phyloP scores from a whole-genome alignment of 2,113 vertebrate genomes.

The Jaculus jaculus region DNA sequence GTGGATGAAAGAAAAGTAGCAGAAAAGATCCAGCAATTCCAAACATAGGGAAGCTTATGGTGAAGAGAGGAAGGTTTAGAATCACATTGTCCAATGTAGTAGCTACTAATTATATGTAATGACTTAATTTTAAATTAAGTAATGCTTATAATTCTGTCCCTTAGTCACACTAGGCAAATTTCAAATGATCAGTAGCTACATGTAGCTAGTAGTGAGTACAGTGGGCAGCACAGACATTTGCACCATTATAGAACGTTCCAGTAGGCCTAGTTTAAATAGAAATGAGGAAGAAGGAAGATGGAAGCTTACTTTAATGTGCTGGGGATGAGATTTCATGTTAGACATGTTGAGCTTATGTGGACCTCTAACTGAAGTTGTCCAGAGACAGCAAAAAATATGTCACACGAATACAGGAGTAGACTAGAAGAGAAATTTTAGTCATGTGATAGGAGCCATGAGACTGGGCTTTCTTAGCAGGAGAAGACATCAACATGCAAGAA shows the following conservation, averaged over 20 bases:
- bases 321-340: neutral
- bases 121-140: constrained; percentile 1
- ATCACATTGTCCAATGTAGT: neutral
- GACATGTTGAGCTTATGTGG: neutral
- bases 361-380: neutral
- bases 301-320: neutral
- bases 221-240: neutral
- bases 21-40: neutral
- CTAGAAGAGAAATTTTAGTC: neutral
- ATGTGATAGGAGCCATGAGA: neutral
- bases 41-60: neutral
- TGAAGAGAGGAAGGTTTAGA: neutral
- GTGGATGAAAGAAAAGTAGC: neutral
- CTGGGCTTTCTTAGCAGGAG: neutral
- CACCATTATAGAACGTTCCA: neutral
- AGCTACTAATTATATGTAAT: neutral
- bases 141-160: neutral
- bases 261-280: neutral
- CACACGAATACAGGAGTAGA: neutral
- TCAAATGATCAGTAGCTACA: neutral
- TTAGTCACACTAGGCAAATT: neutral
- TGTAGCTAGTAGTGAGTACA: neutral
- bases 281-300: neutral
- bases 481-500: neutral
- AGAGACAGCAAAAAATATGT: neutral